Base-by-base conservation (phyloP, 2,888 invertebrate genomes). In the Limulus polyphemus region DNA sequence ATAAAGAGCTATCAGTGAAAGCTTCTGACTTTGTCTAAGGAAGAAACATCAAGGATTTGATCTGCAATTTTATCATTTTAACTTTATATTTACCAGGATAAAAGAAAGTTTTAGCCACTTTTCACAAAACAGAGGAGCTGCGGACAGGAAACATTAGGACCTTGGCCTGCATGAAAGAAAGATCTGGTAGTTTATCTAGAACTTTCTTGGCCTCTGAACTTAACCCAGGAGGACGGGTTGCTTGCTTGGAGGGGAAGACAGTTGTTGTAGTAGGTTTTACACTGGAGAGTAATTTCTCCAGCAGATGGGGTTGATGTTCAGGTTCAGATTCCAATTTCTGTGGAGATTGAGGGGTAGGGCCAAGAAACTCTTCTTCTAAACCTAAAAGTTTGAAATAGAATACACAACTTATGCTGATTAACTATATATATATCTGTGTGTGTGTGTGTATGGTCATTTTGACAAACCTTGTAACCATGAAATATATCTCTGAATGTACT, bases 111-210 rank as follows among this genome's bases (percentile, higher is more conserved):
- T 32, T 32, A 32, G 32, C 32, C 32, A 32, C 32, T 32, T 32
- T 32, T 32, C 32, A 32, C 32, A 32, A 32, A 32, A 32, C 5
- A 32, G 32, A 32, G 7, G 32, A 32, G 54, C 54, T 54, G 3
- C 32, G 47, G 49, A 46, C 71, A 73, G 17, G 79, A 78, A 59
- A 81, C 77, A 70, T 63, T 17, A 77, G 70, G 52, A 76, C 76
- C 67, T 74, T 75, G 47, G 77, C 73, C 57, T 73, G 72, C 76
- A 77, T 76, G 70, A 76, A 77, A 11, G 73, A 71, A 60, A 77
- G 69, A 65, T 75, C 72, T 1, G 76, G 78, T 59, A 78, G 67
- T 58, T 72, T 71, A 57, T 72, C 69, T 60, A 78, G 69, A 55
- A 77, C 71, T 49, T 69, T 68, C 10, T 70, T 62, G 1, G 77